phyloP scores from a whole-genome alignment of 2,113 vertebrate genomes.

The Rhinopomastus cyanomelas region DNA sequence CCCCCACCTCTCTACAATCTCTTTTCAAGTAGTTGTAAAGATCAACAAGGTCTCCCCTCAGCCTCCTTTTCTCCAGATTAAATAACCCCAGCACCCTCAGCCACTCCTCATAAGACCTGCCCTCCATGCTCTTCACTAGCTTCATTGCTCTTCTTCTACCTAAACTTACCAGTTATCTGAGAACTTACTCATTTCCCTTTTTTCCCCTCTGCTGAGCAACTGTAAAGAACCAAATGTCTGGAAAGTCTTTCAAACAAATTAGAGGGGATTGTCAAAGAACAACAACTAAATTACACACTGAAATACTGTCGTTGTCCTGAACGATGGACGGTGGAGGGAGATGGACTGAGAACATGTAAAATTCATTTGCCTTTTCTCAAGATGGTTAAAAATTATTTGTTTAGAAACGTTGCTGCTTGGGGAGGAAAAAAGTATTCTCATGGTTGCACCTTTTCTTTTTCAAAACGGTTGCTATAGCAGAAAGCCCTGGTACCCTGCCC shows the following conservation, averaged over 20 bases:
- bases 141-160: no score
- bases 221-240: not conserved
- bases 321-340: not conserved
- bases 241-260: not conserved
- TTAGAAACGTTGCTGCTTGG: not conserved
- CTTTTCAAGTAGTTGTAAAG: no score
- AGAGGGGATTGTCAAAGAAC: not conserved
- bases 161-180: not conserved
- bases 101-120: no score
- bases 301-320: not conserved
- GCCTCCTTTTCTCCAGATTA: no score
- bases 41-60: no score
- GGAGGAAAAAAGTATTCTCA: not conserved
- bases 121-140: no score
- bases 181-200: not conserved
- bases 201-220: not conserved
- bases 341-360: not conserved
- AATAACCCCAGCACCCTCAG: no score
- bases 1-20: no score
- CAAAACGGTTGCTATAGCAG: accelerated
- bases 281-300: not conserved
- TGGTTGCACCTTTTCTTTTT: not conserved
- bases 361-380: not conserved
- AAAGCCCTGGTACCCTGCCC: not conserved
- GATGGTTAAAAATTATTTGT: not conserved